Evolutionary conservation across 2,888 invertebrate species (phyloP), one percentile per base, ranked within the genome.

Genomic region (Slavum lentiscoides): DNA sequence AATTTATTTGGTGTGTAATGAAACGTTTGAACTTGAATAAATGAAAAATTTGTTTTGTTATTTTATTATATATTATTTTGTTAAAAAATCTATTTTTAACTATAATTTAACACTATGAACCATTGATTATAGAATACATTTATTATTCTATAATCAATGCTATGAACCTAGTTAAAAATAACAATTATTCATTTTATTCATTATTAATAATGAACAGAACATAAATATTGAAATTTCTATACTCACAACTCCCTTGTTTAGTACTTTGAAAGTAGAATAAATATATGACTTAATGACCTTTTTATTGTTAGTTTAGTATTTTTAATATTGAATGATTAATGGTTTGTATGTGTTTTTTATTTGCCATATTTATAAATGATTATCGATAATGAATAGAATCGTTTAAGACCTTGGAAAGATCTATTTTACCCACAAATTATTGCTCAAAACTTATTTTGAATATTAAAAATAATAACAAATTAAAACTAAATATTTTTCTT

Each of bases 151-250:
- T n/a, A n/a, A n/a, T n/a, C n/a, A n/a, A n/a, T n/a, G n/a, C n/a
- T n/a, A n/a, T n/a, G 43, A 9, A 43, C 7, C 9, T 43, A 43
- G 43, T 43, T 9, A 43, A 2, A 43, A 43, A 43, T 43, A 43
- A 2, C 4, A 43, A 43, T 43, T 43, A 43, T 43, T 43, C 7
- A 9, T 43, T 5, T 43, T 43, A 43, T 43, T 43, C 0, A 43
- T 43, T 9, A n/a, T 15, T 39, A 21, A 17, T 21, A 72, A 43
- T 19, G 11, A 19, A 6, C 19, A 59, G 17, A 39, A 39, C 39
- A 59, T 74, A 62, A 74, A 62, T 74, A 53, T 74, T 74, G 13
- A 74, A 19, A 62, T 62, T 2, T 62, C 11, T 23, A 6, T 30
- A 23, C 23, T 62, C 13, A 13, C 13, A 49, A 49, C 13, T 19